A percentile compares a stretch with the other conserved stretches of the same genome.
Conservation (phyloP, 2,888 invertebrate genomes). For the Thera obeliscata region DNA sequence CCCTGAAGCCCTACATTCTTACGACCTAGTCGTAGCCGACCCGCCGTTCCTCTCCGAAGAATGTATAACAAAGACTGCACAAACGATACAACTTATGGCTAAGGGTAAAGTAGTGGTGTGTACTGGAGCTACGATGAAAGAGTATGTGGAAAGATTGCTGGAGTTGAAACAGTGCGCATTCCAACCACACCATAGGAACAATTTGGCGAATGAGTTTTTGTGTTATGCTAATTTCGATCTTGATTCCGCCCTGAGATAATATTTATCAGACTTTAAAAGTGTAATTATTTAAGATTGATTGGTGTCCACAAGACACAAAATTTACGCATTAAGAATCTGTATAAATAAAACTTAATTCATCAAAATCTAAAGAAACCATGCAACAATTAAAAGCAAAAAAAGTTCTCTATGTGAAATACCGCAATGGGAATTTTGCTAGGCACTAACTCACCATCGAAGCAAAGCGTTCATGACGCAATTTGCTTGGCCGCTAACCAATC, state of each 20-base stretch:
- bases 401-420: no score
- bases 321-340: no score
- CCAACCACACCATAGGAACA: constrained; percentile 92
- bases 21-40: constrained; percentile 95
- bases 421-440: no score
- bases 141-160: constrained; percentile 86
- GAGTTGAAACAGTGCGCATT: constrained; percentile 87
- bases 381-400: no score
- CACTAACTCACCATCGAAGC: no score
- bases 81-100: constrained; percentile 89
- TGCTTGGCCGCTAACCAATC: no score
- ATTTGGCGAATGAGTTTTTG: constrained; percentile 96
- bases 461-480: no score
- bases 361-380: no score
- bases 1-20: constrained; percentile 83
- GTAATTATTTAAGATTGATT: background rate
- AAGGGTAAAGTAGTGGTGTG: constrained; percentile 93
- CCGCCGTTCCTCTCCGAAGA: constrained; percentile 98
- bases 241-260: constrained; percentile 74
- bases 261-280: background rate
- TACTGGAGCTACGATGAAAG: constrained; percentile 93
- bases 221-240: constrained; percentile 95
- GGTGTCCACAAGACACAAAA: no score
- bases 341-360: background rate
- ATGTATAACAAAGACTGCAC: constrained; percentile 92